Evolutionary conservation across 2,888 invertebrate species (phyloP).

Genomic region (Limnephilus marmoratus): DNA sequence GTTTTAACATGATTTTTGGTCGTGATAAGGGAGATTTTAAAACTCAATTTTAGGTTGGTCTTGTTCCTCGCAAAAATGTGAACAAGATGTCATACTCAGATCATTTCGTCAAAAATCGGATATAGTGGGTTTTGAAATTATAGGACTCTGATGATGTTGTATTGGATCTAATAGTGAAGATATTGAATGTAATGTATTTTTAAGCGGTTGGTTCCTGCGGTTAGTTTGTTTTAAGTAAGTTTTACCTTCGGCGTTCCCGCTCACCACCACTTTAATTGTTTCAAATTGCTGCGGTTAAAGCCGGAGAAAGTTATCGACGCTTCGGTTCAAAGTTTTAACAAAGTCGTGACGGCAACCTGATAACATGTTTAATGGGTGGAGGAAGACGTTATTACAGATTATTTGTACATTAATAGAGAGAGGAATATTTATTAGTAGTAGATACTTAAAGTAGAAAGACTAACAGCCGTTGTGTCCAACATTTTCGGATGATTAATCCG

Average conservation of each 20-base stretch:
- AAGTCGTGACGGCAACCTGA: background rate
- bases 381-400: too few species aligned
- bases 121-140: too few species aligned
- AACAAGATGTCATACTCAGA: too few species aligned
- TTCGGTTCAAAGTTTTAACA: background rate
- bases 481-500: too few species aligned
- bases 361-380: background rate
- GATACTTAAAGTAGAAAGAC: background rate
- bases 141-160: too few species aligned
- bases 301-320: background rate
- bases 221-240: background rate
- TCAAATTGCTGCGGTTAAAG: background rate
- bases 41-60: too few species aligned
- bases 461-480: too few species aligned
- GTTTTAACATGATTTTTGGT: too few species aligned
- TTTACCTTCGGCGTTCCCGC: background rate
- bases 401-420: too few species aligned
- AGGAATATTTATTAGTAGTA: background rate
- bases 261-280: background rate
- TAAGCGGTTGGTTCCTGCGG: background rate
- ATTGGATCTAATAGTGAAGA: background rate
- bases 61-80: too few species aligned
- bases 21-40: too few species aligned
- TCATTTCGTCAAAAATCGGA: too few species aligned
- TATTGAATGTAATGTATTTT: background rate